These are phyloP conservation scores for Macrotis lagotis DNA, from an alignment of 2,113 vertebrate genomes.

Conservation along the genomic window DNA sequence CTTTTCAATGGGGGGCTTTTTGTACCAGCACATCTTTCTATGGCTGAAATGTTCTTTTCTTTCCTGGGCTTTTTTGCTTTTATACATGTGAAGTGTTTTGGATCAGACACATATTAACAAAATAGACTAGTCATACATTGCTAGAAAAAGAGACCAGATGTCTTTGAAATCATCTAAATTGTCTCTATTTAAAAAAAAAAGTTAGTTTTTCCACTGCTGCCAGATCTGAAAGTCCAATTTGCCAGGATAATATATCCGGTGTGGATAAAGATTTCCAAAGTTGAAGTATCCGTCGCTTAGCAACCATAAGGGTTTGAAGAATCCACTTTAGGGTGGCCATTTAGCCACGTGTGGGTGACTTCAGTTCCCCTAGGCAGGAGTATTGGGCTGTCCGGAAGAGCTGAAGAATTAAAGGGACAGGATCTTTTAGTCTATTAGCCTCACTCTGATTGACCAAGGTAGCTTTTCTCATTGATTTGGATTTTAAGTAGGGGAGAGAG, in stretches of 20 bases:
- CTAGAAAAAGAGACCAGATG: constrained; percentile 74
- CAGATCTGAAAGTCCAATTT: constrained; percentile 82
- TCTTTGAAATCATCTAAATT: constrained; percentile 77
- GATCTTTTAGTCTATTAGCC: neutral
- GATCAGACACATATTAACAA: constrained; percentile 67
- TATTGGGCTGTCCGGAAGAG: neutral
- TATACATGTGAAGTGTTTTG: constrained; percentile 62
- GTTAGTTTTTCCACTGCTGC: constrained; percentile 76
- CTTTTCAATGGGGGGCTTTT: constrained; percentile 21
- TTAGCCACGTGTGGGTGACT: constrained; percentile 27
- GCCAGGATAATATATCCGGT: constrained; percentile 79
- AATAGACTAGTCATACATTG: constrained; percentile 66
- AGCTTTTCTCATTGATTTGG: neutral
- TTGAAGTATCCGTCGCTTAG: constrained; percentile 81
- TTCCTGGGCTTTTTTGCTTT: constrained; percentile 56
- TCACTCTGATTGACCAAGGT: neutral
- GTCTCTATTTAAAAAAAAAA: constrained; percentile 76
- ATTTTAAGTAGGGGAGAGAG: neutral
- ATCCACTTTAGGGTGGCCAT: constrained; percentile 46
- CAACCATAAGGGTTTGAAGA: constrained; percentile 76
- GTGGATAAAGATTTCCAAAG: constrained; percentile 81
- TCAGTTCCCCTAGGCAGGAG: neutral
- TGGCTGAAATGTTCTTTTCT: constrained; percentile 44
- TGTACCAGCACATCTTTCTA: constrained; percentile 36
- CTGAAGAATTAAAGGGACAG: neutral